Evolutionary conservation across 1,140 invertebrate species (phyloP).

Genomic region (Melitaea cinxia): DNA sequence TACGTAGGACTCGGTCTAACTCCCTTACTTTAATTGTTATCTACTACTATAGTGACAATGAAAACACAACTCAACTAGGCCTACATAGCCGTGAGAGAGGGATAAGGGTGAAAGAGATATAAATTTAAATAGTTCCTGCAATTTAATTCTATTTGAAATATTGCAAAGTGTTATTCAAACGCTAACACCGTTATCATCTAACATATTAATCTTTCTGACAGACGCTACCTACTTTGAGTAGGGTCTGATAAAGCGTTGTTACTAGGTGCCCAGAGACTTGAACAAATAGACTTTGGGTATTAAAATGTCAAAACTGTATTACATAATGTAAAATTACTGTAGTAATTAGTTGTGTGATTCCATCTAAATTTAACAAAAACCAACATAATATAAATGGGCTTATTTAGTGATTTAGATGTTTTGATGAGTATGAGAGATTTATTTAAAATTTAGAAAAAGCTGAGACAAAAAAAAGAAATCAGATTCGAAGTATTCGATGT

Average conservation of each 20-base stretch:
- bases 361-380: no score
- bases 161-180: constrained; percentile 21
- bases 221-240: constrained; percentile 30
- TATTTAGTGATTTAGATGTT: no score
- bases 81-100: not conserved
- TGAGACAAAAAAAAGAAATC: no score
- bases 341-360: constrained; percentile 21
- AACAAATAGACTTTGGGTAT: constrained; percentile 28
- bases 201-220: constrained; percentile 33
- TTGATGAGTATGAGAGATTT: no score
- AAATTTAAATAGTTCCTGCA: no score
- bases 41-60: no score
- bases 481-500: no score
- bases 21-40: no score
- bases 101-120: not conserved
- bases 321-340: constrained; percentile 21
- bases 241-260: constrained; percentile 29
- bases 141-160: constrained; percentile 9
- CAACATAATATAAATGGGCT: no score
- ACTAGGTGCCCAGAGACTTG: constrained; percentile 26
- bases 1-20: no score
- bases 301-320: constrained; percentile 29
- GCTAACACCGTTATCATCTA: constrained; percentile 10
- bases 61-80: no score
- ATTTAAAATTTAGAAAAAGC: no score